Conservation (phyloP, 2,888 invertebrate species). For the Sylvicola cinctus region DNA sequence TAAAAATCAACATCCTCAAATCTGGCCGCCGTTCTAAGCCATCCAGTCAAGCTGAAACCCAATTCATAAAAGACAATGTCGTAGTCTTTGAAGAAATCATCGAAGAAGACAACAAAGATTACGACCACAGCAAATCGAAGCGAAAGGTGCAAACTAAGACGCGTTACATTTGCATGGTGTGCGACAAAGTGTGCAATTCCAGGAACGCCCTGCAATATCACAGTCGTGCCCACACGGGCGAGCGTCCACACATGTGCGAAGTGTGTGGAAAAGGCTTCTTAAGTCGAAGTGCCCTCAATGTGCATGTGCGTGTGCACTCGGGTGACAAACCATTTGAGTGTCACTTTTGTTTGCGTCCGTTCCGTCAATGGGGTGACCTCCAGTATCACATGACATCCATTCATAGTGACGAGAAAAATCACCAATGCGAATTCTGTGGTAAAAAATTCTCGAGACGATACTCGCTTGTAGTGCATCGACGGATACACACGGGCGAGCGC, state of each 20-base stretch:
- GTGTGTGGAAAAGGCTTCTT: slow-evolving; percentile 71
- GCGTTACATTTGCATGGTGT: slow-evolving; percentile 24
- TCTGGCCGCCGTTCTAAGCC: no score
- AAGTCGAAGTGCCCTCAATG: slow-evolving; percentile 61
- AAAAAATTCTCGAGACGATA: slow-evolving; percentile 74
- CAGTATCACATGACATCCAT: slow-evolving; percentile 70
- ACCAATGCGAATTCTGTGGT: slow-evolving; percentile 74
- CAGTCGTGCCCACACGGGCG: slow-evolving; percentile 58
- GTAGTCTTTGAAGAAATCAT: no score
- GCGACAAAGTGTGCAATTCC: slow-evolving; percentile 55
- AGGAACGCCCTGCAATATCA: slow-evolving; percentile 72
- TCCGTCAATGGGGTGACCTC: slow-evolving; percentile 75
- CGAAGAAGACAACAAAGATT: no score
- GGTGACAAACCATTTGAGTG: slow-evolving; percentile 75
- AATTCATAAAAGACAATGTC: no score
- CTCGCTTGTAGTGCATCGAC: slow-evolving; percentile 62
- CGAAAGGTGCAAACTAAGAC: slow-evolving; percentile 8
- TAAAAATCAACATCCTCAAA: no score
- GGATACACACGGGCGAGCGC: slow-evolving; percentile 71
- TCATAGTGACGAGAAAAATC: slow-evolving; percentile 61
- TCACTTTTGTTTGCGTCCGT: slow-evolving; percentile 49
- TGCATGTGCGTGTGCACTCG: slow-evolving; percentile 60
- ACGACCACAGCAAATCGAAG: no score
- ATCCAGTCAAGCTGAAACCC: no score
- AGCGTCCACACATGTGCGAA: no score